phyloP scores from a whole-genome alignment of 2,888 invertebrate genomes.

The Parnassius mnemosyne region DNA sequence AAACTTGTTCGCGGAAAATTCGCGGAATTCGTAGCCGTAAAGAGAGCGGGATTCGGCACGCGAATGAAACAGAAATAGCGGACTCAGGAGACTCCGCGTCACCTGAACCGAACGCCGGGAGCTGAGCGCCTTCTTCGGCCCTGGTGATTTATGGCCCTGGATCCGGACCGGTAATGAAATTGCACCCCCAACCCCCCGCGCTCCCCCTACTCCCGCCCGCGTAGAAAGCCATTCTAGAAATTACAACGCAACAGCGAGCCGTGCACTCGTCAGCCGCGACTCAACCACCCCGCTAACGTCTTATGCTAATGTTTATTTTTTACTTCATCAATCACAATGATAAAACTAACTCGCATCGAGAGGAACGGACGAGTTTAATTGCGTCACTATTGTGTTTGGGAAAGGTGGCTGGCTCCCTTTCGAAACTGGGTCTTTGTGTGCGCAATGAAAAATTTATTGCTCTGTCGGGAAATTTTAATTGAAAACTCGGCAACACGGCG shows the following conservation, averaged over 20 bases:
- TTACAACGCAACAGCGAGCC: constrained; percentile 74
- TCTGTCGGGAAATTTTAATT: constrained; percentile 66
- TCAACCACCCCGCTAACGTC: constrained; percentile 36
- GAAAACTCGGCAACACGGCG: constrained; percentile 39
- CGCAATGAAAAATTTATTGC: constrained; percentile 69
- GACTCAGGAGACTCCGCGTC: constrained; percentile 74
- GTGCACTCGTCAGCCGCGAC: constrained; percentile 49
- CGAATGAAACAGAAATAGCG: constrained; percentile 71
- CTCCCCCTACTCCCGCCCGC: constrained; percentile 50
- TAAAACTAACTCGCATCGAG: constrained; percentile 33
- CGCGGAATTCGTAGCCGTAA: constrained; percentile 71
- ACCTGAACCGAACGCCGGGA: constrained; percentile 78
- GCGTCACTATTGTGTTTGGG: constrained; percentile 38
- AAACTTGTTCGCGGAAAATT: constrained; percentile 60
- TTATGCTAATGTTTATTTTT: constrained; percentile 64
- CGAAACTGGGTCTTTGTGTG: constrained; percentile 50
- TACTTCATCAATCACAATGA: constrained; percentile 51
- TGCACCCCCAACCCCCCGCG: constrained; percentile 59
- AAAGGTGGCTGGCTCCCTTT: constrained; percentile 37
- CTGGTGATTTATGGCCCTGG: constrained; percentile 79
- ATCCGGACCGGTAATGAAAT: constrained; percentile 81
- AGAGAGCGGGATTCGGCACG: constrained; percentile 68
- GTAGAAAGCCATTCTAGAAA: constrained; percentile 75
- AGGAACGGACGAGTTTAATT: constrained; percentile 42
- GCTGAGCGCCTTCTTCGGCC: constrained; percentile 77